phyloP scores from a whole-genome alignment of 2,888 invertebrate genomes.

The Argyra leucocephala region DNA sequence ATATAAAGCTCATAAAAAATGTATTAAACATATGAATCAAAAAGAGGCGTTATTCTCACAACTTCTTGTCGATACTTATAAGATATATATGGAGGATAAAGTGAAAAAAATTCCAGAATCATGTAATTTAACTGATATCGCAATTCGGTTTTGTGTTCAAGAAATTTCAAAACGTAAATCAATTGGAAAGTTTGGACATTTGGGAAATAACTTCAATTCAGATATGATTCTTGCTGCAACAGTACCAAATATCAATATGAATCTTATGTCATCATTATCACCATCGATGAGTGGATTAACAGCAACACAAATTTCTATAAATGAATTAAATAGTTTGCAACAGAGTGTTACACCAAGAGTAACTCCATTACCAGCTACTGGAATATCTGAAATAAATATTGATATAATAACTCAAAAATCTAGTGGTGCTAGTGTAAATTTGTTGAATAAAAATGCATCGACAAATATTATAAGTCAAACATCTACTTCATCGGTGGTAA shows the following conservation, averaged over 20 bases:
- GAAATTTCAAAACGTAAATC: slow-evolving; percentile 52
- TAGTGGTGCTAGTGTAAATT: neutral
- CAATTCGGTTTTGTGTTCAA: slow-evolving; percentile 61
- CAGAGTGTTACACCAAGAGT: neutral
- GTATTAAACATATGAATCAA: slow-evolving; percentile 50
- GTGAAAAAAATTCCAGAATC: slow-evolving; percentile 50
- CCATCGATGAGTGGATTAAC: neutral
- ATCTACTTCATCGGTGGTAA: slow-evolving; percentile 4
- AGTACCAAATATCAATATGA: slow-evolving; percentile 7
- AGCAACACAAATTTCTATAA: neutral
- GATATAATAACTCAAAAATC: neutral
- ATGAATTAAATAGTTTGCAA: neutral
- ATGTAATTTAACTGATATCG: slow-evolving; percentile 55
- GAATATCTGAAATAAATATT: neutral
- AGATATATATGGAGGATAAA: slow-evolving; percentile 52
- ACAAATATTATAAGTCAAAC: neutral
- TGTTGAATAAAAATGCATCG: neutral
- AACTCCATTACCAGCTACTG: neutral
- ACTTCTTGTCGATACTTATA: slow-evolving; percentile 61
- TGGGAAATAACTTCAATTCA: slow-evolving; percentile 13
- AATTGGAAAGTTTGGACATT: slow-evolving; percentile 38
- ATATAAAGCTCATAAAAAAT: slow-evolving; percentile 60
- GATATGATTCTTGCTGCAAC: neutral
- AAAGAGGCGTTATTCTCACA: slow-evolving; percentile 51
- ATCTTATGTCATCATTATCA: neutral